A percentile compares a stretch with the other conserved stretches of the same genome.
phyloP scores from a whole-genome alignment of 2,797 vertebrate species.

The Meriones psammophilus region DNA sequence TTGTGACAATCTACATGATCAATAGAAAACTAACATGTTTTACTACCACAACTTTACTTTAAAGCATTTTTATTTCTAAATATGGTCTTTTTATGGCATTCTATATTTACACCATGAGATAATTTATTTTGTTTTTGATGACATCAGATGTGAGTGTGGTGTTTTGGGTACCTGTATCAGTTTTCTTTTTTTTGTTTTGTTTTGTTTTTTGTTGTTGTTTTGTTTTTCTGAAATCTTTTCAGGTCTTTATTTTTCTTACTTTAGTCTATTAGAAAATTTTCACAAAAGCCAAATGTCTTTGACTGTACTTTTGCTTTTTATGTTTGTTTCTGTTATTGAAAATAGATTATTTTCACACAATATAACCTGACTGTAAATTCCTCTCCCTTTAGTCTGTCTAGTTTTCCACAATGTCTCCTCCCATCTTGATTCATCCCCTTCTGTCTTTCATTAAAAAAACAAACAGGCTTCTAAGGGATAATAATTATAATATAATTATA shows the following conservation, averaged over 20 bases:
- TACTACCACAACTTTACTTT: constrained; percentile 28
- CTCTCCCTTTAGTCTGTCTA: neutral
- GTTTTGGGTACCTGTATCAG: neutral
- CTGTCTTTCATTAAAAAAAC: neutral
- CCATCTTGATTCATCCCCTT: neutral
- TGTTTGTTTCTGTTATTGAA: neutral
- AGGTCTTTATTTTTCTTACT: neutral
- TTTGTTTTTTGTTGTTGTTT: neutral
- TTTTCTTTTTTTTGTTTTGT: neutral
- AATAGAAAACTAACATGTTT: neutral
- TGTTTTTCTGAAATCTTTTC: constrained; percentile 50
- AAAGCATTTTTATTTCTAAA: constrained; percentile 10
- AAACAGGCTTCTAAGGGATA: neutral
- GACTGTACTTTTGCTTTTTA: neutral
- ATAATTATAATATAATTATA: neutral
- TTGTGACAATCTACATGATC: neutral
- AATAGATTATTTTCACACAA: neutral
- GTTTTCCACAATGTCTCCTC: neutral
- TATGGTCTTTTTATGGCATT: neutral
- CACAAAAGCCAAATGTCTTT: constrained; percentile 2
- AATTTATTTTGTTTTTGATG: constrained; percentile 43
- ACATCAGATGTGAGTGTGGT: neutral
- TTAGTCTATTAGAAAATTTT: neutral
- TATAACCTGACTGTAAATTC: neutral
- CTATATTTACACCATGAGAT: neutral